Evolutionary conservation across 2,797 vertebrate species (phyloP).

Genomic region (Peromyscus attwateri): DNA sequence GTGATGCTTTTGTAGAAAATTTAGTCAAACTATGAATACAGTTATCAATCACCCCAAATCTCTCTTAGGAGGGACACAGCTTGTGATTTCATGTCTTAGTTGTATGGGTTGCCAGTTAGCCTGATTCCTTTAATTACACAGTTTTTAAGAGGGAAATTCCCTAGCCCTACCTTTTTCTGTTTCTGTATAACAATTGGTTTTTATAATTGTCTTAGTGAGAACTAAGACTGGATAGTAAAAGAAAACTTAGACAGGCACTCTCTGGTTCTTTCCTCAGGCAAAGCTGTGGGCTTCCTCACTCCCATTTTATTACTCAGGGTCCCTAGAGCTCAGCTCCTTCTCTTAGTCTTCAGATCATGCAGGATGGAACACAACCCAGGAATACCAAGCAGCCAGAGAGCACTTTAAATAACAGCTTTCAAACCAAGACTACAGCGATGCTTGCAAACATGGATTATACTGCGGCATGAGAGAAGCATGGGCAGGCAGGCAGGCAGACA

Average conservation of each 20-base stretch:
- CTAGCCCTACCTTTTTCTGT: background rate
- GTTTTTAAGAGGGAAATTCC: background rate
- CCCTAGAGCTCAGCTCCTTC: background rate
- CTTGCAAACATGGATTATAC: background rate
- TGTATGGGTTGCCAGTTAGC: background rate
- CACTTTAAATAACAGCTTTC: background rate
- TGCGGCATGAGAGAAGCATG: background rate
- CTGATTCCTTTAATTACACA: background rate
- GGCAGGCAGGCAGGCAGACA: background rate
- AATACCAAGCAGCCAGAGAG: background rate
- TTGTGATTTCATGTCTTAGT: conserved; percentile 38
- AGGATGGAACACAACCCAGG: background rate
- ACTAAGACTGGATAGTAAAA: background rate
- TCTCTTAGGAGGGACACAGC: background rate
- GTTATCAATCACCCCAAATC: background rate
- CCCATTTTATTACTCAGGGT: background rate
- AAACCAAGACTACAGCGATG: background rate
- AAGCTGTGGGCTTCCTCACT: background rate
- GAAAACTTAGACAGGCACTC: conserved; percentile 5
- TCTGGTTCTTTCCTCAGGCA: background rate
- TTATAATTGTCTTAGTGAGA: conserved; percentile 29
- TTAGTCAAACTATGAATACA: background rate
- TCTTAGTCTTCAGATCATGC: background rate
- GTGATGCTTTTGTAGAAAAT: conserved; percentile 18
- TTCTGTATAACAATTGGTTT: conserved; percentile 20